Evolutionary conservation across 2,797 vertebrate genomes (phyloP).

Genomic region (Varecia variegata): DNA sequence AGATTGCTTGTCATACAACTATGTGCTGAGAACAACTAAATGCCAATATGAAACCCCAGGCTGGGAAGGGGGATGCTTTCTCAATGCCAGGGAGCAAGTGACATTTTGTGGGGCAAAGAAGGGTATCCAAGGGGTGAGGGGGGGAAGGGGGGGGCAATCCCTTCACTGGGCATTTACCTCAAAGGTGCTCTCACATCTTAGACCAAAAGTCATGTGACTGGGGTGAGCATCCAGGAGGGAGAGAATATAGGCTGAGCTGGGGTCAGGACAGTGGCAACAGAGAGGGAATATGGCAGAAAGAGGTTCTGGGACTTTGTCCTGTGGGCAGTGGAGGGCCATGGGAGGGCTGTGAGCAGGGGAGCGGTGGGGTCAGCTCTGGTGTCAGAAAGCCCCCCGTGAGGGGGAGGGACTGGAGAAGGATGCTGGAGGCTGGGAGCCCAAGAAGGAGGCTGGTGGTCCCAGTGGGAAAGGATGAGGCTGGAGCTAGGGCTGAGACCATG

Average conservation of each 20-base stretch:
- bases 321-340: rapidly evolving
- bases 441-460: background rate
- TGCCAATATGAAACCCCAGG: too few species aligned
- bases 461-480: too few species aligned
- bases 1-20: background rate
- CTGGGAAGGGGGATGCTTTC: background rate
- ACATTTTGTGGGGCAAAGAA: background rate
- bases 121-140: too few species aligned
- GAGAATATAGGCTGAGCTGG: background rate
- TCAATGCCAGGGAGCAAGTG: background rate
- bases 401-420: background rate
- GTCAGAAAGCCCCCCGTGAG: background rate
- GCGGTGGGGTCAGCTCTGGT: background rate
- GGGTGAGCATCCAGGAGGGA: background rate
- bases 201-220: background rate
- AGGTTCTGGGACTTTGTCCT: background rate
- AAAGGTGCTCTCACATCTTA: background rate
- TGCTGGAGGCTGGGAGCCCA: background rate
- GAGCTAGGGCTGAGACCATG: background rate
- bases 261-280: background rate
- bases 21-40: background rate
- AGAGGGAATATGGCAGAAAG: background rate
- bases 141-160: background rate
- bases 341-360: background rate
- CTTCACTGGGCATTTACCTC: background rate